These are phyloP conservation scores for Brachionus paranguensis DNA, from an alignment of 1,140 invertebrate genomes.

Conservation along the genomic window DNA sequence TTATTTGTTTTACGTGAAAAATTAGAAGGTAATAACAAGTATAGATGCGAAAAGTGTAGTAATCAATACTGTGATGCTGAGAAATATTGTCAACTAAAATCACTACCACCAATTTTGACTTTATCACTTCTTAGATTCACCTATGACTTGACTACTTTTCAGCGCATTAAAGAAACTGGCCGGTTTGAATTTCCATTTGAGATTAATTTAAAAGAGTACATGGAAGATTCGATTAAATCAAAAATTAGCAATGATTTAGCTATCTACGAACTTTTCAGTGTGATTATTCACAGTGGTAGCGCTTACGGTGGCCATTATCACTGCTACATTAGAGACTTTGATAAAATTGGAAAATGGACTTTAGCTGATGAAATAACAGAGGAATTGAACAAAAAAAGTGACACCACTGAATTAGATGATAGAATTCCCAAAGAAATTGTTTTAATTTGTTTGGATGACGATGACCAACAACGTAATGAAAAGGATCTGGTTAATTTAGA, in stretches of 20 bases:
- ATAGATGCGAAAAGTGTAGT: conserved; percentile 47
- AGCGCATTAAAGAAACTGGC: conserved; percentile 43
- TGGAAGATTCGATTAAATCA: conserved; percentile 44
- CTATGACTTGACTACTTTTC: conserved; percentile 49
- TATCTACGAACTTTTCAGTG: conserved; percentile 51
- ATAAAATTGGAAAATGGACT: conserved; percentile 49
- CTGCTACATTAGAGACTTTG: conserved; percentile 52
- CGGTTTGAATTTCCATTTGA: conserved; percentile 45
- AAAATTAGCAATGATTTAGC: background rate
- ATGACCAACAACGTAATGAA: background rate
- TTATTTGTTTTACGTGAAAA: conserved; percentile 46
- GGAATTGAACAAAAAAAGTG: conserved; percentile 42
- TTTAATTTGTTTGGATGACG: background rate
- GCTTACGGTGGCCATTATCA: conserved; percentile 53
- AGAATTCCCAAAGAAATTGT: background rate
- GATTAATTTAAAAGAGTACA: conserved; percentile 49
- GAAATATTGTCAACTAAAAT: conserved; percentile 49
- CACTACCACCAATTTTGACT: conserved; percentile 51
- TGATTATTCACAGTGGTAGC: conserved; percentile 52
- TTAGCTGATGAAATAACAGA: conserved; percentile 2
- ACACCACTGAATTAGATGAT: background rate
- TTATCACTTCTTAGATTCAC: conserved; percentile 51
- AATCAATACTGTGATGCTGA: conserved; percentile 50
- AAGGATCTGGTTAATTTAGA: conserved; percentile 40
- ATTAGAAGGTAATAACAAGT: conserved; percentile 51